Conservation (phyloP, 2,888 invertebrate species). For the Zygothrica quintamaculata region DNA sequence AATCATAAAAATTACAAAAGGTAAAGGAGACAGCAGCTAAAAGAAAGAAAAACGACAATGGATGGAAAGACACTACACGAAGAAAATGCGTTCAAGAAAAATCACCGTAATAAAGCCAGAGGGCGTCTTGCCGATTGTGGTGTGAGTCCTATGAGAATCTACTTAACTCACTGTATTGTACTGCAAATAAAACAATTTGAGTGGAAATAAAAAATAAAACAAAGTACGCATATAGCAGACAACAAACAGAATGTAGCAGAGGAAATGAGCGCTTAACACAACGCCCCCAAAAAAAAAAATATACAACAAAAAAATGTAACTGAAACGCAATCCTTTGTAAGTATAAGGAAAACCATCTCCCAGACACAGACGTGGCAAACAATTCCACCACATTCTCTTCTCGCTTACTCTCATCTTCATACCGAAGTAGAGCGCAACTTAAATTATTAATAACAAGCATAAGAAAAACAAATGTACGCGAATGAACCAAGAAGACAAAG, state of each 20-base stretch:
- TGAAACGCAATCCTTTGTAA: slow-evolving; percentile 77
- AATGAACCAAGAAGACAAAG: slow-evolving; percentile 55
- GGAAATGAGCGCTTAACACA: slow-evolving; percentile 67
- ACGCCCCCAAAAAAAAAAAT: slow-evolving; percentile 48
- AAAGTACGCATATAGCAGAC: slow-evolving; percentile 47
- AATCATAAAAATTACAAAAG: slow-evolving; percentile 81
- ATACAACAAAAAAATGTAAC: no score
- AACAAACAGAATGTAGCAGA: slow-evolving; percentile 24
- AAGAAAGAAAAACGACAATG: slow-evolving; percentile 70
- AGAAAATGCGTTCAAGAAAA: slow-evolving; percentile 76
- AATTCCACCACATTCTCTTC: slow-evolving; percentile 32
- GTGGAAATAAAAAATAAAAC: slow-evolving; percentile 79
- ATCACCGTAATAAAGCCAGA: slow-evolving; percentile 78
- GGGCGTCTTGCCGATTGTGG: slow-evolving; percentile 33
- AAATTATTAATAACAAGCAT: slow-evolving; percentile 79
- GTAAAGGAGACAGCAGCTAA: slow-evolving; percentile 58
- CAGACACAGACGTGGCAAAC: slow-evolving; percentile 47
- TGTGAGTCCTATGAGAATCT: slow-evolving; percentile 28
- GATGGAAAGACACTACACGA: slow-evolving; percentile 36
- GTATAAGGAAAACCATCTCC: slow-evolving; percentile 40
- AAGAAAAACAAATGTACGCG: slow-evolving; percentile 76
- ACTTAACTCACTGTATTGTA: slow-evolving; percentile 18
- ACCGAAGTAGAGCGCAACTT: slow-evolving; percentile 69
- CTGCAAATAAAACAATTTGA: slow-evolving; percentile 80
- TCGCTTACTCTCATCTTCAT: slow-evolving; percentile 47